Base-by-base conservation (phyloP, 2,113 vertebrate genomes). In the Uria aalge region DNA sequence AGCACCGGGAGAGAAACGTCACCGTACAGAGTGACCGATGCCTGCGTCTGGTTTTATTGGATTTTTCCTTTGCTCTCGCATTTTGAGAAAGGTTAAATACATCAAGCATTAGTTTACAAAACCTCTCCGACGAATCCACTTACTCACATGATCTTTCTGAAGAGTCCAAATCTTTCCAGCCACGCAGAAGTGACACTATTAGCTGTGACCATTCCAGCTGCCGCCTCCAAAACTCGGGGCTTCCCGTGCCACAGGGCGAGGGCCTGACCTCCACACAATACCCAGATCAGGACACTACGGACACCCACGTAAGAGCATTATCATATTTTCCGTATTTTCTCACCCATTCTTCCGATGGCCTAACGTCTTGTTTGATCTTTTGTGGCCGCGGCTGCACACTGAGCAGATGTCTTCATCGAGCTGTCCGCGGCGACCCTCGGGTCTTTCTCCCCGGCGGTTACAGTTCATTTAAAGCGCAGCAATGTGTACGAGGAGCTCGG, bases 41-140 rank as follows among this genome's bases (percentile, higher is more conserved):
- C 69, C 38, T 0, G 2, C 26, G 85, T 56, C 81, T 13, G 79
- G n/a, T 38, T 63, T 92, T 77, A 93, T 2, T 71, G 95, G 68
- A 40, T 80, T 93, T 86, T 86, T 74, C 85, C 67, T 63, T 30
- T 9, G 60, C 88, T 88, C 85, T 67, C 1, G 0, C 23, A 34
- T 77, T 86, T 84, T 72, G 52, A 91, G 91, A 57, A 89, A 87
- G 94, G 94, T 92, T 92, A 92, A 97, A 62, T 66, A 92, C 27
- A 62, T 76, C 69, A 73, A 88, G 92, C 38, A 47, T 59, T 79
- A 66, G 77, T 73, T 89, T 83, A 87, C 75, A 90, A 96, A 95
- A 76, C 76, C 94, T 63, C 91, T 87, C 88, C 1, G 5, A 87
- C 12, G 77, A 94, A 95, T 91, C 97, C 88, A 92, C 92, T 95